phyloP scores from a whole-genome alignment of 1,140 invertebrate species.

The Neodiprion lecontei region DNA sequence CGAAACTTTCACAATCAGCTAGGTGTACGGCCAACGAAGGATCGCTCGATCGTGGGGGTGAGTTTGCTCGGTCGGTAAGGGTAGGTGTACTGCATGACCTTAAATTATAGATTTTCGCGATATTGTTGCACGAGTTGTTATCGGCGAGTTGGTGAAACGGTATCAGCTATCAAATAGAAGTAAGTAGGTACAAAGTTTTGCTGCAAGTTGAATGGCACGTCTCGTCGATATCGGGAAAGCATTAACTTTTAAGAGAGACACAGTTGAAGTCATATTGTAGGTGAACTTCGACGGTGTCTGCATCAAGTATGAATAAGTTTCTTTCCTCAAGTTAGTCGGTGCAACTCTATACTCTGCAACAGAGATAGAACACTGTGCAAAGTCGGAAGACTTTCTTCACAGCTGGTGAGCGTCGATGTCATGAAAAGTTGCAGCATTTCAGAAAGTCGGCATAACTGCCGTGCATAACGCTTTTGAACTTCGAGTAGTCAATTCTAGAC shows the following conservation, averaged over 20 bases:
- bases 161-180: neutral
- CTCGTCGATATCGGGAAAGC: neutral
- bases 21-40: too few species aligned
- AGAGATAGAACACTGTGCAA: neutral
- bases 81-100: too few species aligned
- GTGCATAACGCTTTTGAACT: constrained; percentile 7
- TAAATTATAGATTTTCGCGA: too few species aligned
- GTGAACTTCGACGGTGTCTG: neutral
- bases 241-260: neutral
- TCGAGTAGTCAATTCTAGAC: too few species aligned
- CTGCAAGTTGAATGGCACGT: neutral
- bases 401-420: neutral
- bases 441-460: neutral
- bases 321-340: too few species aligned
- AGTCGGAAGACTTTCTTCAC: neutral
- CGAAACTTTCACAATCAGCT: too few species aligned
- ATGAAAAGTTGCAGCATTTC: constrained; percentile 9
- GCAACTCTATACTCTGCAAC: neutral
- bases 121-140: too few species aligned
- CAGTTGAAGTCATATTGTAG: neutral
- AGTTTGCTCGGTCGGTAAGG: too few species aligned
- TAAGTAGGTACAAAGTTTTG: neutral
- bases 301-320: neutral
- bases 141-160: too few species aligned
- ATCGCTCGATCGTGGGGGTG: too few species aligned